phyloP scores from a whole-genome alignment of 1,140 invertebrate species.

The Ostrea denselamellosa region DNA sequence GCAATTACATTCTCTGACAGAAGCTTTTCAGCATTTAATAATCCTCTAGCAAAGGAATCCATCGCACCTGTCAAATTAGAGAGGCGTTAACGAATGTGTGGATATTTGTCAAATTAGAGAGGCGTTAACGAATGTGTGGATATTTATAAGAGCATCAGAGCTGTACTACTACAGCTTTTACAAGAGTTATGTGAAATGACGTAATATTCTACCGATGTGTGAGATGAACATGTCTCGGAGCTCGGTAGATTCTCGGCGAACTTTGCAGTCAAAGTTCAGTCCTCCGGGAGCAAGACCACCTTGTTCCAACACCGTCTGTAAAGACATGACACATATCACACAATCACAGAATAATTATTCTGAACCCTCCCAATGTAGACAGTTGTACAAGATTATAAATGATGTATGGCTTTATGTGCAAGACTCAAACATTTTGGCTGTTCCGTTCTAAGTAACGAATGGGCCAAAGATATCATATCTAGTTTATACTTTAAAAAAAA shows the following conservation, averaged over 20 bases:
- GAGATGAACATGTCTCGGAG: conserved; percentile 81
- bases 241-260: conserved; percentile 81
- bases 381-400: too few relatives aligned
- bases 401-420: too few relatives aligned
- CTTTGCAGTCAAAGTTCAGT: conserved; percentile 82
- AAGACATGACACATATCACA: conserved; percentile 22
- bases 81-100: background rate
- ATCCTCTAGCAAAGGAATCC: conserved; percentile 82
- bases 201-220: conserved; percentile 78
- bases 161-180: too few relatives aligned
- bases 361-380: too few relatives aligned
- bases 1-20: conserved; percentile 75
- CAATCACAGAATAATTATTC: too few relatives aligned
- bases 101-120: conserved; percentile 52
- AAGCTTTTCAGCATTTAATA: conserved; percentile 81
- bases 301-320: conserved; percentile 77
- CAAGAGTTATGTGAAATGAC: background rate
- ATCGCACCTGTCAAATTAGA: conserved; percentile 78
- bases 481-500: too few relatives aligned
- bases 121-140: background rate
- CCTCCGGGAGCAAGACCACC: conserved; percentile 83
- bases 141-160: background rate
- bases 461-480: too few relatives aligned
- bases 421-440: too few relatives aligned
- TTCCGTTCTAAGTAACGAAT: too few relatives aligned